Base-by-base conservation (phyloP, 2,888 invertebrate species). In the Epirrita christyi region DNA sequence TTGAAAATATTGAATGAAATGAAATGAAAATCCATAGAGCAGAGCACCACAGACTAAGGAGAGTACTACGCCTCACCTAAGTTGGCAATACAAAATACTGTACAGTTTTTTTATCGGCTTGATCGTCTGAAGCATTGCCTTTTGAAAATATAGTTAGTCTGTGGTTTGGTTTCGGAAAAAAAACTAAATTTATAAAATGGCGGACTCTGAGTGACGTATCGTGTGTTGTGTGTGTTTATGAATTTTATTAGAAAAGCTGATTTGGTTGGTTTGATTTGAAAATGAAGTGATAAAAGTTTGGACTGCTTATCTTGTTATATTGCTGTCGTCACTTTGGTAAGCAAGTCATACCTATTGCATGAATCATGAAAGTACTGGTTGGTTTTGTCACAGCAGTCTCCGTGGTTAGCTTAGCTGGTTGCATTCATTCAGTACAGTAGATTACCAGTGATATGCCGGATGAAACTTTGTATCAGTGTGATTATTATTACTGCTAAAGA, bases 221-320 rank as follows among this genome's bases (percentile, higher is more conserved):
- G 67, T 88, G 86, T 88, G 87, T 87, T 85, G 79, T 86, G 87
- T 89, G 86, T 88, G 84, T 88, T 88, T 88, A 85, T 86, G 77
- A 83, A 81, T 78, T 82, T 75, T 64, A 66, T 74, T 69, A 74
- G 73, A 66, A 63, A 66, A 76, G 72, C 77, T 72, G 38, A 73
- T 73, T 63, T 65, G 64, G 65, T 70, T 73, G 70, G 61, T 70
- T 80, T 83, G 36, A 73, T 73, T 76, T 67, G 65, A 82, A 76
- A 70, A 83, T 88, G 86, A 81, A 83, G 80, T 87, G 81, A 82
- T 66, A 64, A 77, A 65, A 77, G 64, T 73, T 74, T 71, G 63
- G 68, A 73, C 67, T 64, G 57, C 59, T 60, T 72, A 67, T 73
- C 51, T 62, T 66, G 63, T 72, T 78, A 76, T 73, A 74, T 74